Conservation (phyloP, 2,888 invertebrate genomes). For the Apodemia mormo region DNA sequence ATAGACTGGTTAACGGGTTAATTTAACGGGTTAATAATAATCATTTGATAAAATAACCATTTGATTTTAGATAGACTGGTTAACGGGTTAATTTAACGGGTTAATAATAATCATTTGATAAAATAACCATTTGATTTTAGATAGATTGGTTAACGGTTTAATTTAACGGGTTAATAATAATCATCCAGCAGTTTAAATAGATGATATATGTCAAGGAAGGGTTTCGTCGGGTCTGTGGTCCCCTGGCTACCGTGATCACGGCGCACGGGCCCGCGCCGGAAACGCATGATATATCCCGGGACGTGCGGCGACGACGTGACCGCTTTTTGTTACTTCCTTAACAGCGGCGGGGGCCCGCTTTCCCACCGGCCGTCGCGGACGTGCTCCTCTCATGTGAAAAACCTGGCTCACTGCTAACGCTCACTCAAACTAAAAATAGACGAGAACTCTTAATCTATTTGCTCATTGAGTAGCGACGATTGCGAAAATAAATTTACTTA, state of each 20-base stretch:
- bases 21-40: too few relatives aligned
- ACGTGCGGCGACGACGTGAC: constrained; percentile 35
- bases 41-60: too few relatives aligned
- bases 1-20: too few relatives aligned
- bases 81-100: too few relatives aligned
- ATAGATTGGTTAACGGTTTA: too few relatives aligned
- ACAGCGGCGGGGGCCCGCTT: constrained; percentile 11
- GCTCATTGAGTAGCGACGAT: not conserved
- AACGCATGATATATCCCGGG: constrained; percentile 34
- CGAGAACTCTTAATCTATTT: not conserved
- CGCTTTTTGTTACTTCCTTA: constrained; percentile 32
- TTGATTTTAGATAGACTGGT: too few relatives aligned
- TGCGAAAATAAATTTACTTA: too few relatives aligned
- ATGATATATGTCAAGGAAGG: not conserved
- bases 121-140: too few relatives aligned
- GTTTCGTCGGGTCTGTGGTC: not conserved
- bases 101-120: too few relatives aligned
- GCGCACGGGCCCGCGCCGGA: constrained; percentile 24
- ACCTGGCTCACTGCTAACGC: not conserved
- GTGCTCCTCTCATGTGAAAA: not conserved
- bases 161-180: too few relatives aligned
- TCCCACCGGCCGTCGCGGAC: constrained; percentile 22
- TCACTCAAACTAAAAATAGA: not conserved
- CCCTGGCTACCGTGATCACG: not conserved
- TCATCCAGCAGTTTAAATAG: too few relatives aligned